A percentile compares a stretch with the other conserved stretches of the same genome.
Evolutionary conservation across 1,140 invertebrate genomes (phyloP).

Genomic region (Steinernema khuongi): DNA sequence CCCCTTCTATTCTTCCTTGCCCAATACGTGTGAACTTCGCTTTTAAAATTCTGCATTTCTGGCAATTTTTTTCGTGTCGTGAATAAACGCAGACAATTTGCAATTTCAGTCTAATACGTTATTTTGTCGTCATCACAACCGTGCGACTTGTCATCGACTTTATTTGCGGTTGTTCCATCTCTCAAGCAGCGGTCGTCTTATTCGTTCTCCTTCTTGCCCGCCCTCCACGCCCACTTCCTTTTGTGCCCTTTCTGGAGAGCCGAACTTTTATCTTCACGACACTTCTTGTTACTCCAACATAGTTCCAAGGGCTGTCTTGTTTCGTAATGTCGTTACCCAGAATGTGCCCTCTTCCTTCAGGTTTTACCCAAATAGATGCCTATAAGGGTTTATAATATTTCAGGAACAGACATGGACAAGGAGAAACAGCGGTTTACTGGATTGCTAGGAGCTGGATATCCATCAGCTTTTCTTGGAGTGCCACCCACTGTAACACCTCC

Average conservation of each 20-base stretch:
- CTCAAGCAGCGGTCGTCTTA: not conserved
- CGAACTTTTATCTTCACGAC: not conserved
- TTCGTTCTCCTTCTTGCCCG: not conserved
- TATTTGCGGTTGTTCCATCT: conserved; percentile 7
- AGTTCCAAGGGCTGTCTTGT: not conserved
- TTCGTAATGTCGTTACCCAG: not conserved
- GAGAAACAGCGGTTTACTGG: not conserved
- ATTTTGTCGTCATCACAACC: not conserved
- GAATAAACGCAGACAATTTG: not conserved
- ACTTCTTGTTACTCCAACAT: not conserved
- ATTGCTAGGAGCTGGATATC: not conserved
- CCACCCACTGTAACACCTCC: not conserved
- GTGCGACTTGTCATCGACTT: conserved; percentile 6
- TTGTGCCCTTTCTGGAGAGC: not conserved
- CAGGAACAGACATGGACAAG: not conserved
- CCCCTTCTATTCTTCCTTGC: not conserved
- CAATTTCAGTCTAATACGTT: not conserved
- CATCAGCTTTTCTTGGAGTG: not conserved
- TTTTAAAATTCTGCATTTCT: not conserved
- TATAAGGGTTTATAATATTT: too few relatives aligned
- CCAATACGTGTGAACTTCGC: not conserved
- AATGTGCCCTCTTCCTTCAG: not conserved
- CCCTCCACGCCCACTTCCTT: not conserved
- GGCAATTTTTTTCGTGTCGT: not conserved
- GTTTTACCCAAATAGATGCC: too few relatives aligned